These are phyloP conservation scores for Tursiops truncatus DNA, from an alignment of 2,113 vertebrate genomes.

Conservation along the genomic window DNA sequence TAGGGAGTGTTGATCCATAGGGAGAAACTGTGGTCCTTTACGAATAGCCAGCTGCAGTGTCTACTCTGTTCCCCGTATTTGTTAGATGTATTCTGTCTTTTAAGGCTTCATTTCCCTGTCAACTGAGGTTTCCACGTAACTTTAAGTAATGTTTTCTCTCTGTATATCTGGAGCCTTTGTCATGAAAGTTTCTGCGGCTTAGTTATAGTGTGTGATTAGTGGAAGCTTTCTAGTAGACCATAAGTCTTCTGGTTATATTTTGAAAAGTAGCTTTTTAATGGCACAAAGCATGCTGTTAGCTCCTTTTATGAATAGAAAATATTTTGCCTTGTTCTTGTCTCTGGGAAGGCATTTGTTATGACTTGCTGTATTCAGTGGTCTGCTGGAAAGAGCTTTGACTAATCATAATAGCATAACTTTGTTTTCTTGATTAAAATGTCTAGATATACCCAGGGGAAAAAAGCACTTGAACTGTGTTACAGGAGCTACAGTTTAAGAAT, in stretches of 20 bases:
- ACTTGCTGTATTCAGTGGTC: neutral
- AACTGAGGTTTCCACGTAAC: neutral
- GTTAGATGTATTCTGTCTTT: neutral
- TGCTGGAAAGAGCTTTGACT: neutral
- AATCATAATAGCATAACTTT: neutral
- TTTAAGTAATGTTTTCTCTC: neutral
- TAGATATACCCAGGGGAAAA: neutral
- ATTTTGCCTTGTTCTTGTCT: neutral
- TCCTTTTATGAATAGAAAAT: neutral
- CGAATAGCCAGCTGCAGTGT: slow-evolving; percentile 10
- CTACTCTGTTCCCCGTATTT: neutral
- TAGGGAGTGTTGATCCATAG: neutral
- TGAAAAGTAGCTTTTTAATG: neutral
- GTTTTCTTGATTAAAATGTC: neutral
- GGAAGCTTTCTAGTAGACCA: neutral
- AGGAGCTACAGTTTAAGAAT: neutral
- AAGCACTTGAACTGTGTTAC: neutral
- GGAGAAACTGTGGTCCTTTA: slow-evolving; percentile 32
- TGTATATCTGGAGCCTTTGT: neutral
- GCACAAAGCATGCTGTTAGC: neutral
- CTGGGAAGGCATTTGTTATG: neutral
- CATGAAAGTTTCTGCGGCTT: neutral
- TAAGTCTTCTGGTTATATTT: neutral
- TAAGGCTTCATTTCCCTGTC: neutral
- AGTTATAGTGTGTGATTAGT: neutral